Conservation (phyloP, 2,113 vertebrate species). For the Nicator chloris region DNA sequence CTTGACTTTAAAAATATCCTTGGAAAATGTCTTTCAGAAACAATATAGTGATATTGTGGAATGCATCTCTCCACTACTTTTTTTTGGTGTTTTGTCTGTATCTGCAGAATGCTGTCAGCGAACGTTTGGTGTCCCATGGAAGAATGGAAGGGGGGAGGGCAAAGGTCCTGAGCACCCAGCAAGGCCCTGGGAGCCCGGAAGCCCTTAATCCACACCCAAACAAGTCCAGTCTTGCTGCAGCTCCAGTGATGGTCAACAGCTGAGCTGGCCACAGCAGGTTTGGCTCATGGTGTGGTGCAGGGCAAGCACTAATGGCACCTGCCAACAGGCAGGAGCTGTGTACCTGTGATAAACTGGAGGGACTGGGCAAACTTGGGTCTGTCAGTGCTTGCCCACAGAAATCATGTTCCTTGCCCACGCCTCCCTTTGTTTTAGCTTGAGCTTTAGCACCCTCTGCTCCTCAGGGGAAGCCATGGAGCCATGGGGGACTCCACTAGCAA, state of each 20-base stretch:
- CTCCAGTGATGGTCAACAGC: not conserved
- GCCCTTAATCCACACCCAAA: not conserved
- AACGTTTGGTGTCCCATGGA: rapidly evolving
- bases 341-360: not conserved
- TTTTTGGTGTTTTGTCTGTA: not conserved
- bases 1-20: not conserved
- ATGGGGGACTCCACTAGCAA: not conserved
- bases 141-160: not conserved
- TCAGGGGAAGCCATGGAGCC: not conserved
- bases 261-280: not conserved
- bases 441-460: not conserved
- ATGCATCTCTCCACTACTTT: not conserved
- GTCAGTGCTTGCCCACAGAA: not conserved
- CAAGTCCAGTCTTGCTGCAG: not conserved
- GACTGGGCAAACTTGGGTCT: not conserved
- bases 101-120: not conserved
- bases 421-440: not conserved
- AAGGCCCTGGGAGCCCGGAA: rapidly evolving
- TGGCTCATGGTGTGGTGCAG: not conserved
- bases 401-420: not conserved
- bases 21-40: not conserved
- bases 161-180: not conserved
- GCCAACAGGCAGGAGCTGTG: not conserved
- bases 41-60: not conserved
- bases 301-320: not conserved